phyloP scores from a whole-genome alignment of 2,113 vertebrate genomes.

The Myrmecophaga tridactyla region DNA sequence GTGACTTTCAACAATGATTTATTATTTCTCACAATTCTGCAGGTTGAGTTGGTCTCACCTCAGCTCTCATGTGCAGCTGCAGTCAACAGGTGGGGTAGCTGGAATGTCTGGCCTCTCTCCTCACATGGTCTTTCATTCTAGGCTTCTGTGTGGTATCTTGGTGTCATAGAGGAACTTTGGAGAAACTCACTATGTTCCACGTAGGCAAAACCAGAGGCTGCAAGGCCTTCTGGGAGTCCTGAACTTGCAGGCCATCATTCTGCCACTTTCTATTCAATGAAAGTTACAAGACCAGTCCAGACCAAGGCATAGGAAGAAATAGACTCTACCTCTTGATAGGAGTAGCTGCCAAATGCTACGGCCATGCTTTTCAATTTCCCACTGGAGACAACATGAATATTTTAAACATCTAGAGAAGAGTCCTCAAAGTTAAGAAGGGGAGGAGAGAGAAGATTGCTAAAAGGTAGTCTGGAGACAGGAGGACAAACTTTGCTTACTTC shows the following conservation, averaged over 20 bases:
- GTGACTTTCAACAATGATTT: neutral
- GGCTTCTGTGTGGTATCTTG: neutral
- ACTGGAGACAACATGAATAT: neutral
- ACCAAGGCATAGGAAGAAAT: neutral
- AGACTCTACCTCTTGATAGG: neutral
- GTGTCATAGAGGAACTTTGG: no score
- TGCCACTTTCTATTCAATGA: neutral
- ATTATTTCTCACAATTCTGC: neutral
- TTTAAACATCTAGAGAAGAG: neutral
- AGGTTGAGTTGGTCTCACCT: neutral
- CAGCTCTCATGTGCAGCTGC: neutral
- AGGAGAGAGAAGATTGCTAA: neutral
- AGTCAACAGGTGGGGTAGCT: neutral
- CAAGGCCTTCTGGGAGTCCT: neutral
- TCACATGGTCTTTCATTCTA: neutral
- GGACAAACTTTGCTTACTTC: no score
- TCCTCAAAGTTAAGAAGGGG: neutral
- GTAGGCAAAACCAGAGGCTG: neutral
- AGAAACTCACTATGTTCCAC: neutral
- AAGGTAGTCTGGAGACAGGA: neutral
- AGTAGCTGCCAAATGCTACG: neutral
- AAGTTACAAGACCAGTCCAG: neutral
- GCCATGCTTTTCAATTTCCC: neutral
- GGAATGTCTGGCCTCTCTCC: neutral
- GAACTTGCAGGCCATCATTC: neutral